phyloP scores from a whole-genome alignment of 2,888 invertebrate species.

The Noctua janthina region DNA sequence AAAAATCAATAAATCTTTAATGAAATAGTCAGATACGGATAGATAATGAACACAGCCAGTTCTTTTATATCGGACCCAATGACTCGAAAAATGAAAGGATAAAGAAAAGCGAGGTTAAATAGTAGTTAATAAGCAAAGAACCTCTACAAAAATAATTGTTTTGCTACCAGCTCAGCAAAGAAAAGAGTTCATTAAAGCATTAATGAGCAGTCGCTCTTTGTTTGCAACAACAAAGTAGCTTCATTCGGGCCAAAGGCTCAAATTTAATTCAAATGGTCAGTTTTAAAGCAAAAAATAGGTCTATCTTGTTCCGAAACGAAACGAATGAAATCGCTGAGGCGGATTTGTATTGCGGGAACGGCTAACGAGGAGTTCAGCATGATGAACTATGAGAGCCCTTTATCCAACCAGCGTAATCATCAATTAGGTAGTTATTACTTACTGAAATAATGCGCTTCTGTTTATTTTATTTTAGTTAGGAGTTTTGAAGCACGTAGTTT shows the following conservation, averaged over 20 bases:
- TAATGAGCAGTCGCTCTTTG: constrained; percentile 42
- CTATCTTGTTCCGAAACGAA: constrained; percentile 72
- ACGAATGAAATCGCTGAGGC: constrained; percentile 83
- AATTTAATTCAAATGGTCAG: constrained; percentile 74
- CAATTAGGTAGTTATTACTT: constrained; percentile 67
- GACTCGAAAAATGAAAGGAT: constrained; percentile 21
- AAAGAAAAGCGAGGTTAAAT: constrained; percentile 34
- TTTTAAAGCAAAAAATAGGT: constrained; percentile 76
- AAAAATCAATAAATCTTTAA: background rate
- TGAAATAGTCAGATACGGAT: background rate
- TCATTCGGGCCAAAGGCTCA: constrained; percentile 48
- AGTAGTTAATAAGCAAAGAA: constrained; percentile 36
- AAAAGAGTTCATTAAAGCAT: constrained; percentile 47
- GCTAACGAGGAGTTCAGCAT: constrained; percentile 84
- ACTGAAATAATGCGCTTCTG: constrained; percentile 61
- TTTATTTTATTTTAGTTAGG: constrained; percentile 47
- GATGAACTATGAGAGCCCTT: constrained; percentile 81
- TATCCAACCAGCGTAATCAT: constrained; percentile 74
- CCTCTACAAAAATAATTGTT: constrained; percentile 34
- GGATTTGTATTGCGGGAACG: constrained; percentile 85
- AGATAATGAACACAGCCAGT: background rate
- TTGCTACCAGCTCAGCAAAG: constrained; percentile 30
- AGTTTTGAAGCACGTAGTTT: constrained; percentile 34
- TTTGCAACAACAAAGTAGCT: constrained; percentile 43
- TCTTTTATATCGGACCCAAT: constrained; percentile 12